Evolutionary conservation across 1,140 invertebrate species (phyloP).

Genomic region (Macrostomum lignano): DNA sequence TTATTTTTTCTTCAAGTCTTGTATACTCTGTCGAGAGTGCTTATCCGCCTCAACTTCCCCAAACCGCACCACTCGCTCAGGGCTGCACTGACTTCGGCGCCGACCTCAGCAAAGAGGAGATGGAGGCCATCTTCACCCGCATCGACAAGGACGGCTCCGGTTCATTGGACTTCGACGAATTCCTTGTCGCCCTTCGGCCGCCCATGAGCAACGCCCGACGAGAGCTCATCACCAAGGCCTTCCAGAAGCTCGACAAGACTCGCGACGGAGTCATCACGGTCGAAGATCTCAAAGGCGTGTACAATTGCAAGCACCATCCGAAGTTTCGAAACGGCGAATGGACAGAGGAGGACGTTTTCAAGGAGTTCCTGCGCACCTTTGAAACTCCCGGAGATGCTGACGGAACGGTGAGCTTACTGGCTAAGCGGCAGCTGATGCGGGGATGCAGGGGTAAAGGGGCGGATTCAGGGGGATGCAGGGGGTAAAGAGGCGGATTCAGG

Average conservation of each 20-base stretch:
- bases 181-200: constrained; percentile 42
- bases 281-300: constrained; percentile 1
- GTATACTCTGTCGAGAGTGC: too few species aligned
- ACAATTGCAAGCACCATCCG: constrained; percentile 31
- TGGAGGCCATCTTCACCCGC: constrained; percentile 36
- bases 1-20: too few species aligned
- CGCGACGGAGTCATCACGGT: constrained; percentile 14
- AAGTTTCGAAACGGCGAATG: constrained; percentile 59
- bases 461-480: too few species aligned
- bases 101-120: constrained; percentile 33
- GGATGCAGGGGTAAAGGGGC: too few species aligned
- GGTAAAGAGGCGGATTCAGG: too few species aligned
- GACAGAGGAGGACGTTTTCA: constrained; percentile 52
- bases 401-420: constrained; percentile 47
- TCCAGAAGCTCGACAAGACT: constrained; percentile 14
- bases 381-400: constrained; percentile 47
- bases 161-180: constrained; percentile 52
- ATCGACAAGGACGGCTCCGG: constrained; percentile 53
- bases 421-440: too few species aligned
- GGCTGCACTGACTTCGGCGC: constrained; percentile 47
- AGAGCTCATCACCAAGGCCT: constrained; percentile 13
- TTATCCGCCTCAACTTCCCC: too few species aligned
- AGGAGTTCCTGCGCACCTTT: constrained; percentile 56
- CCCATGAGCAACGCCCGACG: constrained; percentile 10
- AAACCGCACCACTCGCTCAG: too few species aligned